phyloP scores from a whole-genome alignment of 2,888 invertebrate genomes.

The Crematogaster levior region DNA sequence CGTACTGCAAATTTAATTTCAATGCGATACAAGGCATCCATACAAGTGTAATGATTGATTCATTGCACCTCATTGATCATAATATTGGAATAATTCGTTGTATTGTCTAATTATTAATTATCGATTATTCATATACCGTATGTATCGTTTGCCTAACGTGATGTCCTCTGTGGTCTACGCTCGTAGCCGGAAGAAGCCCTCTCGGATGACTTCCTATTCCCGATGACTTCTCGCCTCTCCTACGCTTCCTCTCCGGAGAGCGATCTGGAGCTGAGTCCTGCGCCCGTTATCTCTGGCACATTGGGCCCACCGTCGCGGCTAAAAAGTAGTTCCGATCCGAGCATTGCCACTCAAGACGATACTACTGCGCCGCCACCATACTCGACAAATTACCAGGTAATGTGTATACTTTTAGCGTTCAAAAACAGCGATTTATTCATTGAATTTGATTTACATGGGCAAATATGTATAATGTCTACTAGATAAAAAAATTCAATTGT shows the following conservation, averaged over 20 bases:
- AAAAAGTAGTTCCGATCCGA: constrained; percentile 94
- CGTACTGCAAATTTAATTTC: background rate
- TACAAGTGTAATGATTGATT: background rate
- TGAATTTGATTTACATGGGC: background rate
- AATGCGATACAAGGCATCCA: background rate
- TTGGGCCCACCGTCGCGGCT: constrained; percentile 88
- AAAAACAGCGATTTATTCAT: background rate
- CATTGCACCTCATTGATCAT: background rate
- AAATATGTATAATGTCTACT: background rate
- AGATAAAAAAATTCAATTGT: background rate
- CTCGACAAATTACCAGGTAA: constrained; percentile 87
- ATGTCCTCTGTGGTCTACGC: constrained; percentile 80
- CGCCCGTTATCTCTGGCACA: constrained; percentile 87
- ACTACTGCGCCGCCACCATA: constrained; percentile 94
- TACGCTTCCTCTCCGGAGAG: constrained; percentile 98
- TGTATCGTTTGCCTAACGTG: constrained; percentile 74
- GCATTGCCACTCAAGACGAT: constrained; percentile 97
- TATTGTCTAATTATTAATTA: constrained; percentile 4
- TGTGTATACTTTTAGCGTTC: background rate
- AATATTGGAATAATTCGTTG: background rate
- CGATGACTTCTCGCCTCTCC: constrained; percentile 98
- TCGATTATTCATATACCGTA: background rate
- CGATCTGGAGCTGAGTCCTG: constrained; percentile 95
- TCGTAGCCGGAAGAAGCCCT: constrained; percentile 97
- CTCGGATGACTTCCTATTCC: constrained; percentile 99